Evolutionary conservation across 2,888 invertebrate species (phyloP), one percentile per base, ranked within the genome.

Genomic region (Drosophila diplacantha): DNA sequence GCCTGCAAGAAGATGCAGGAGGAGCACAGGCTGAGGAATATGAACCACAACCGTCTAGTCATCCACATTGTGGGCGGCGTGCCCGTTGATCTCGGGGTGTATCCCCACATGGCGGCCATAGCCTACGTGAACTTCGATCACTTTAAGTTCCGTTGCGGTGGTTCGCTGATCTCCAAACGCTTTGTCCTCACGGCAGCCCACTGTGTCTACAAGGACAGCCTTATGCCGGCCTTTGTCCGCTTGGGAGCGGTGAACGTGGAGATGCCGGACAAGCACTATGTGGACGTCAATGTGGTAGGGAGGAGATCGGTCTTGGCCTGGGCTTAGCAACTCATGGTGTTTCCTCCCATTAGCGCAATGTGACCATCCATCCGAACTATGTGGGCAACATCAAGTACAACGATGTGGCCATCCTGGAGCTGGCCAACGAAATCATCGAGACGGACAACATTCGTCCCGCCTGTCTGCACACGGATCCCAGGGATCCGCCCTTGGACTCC

Each of bases 21-120:
- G 5, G 22, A 47, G 14, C 26, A 22, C 5, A 37, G 16, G 2
- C 9, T 8, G 5, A 20, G n/a, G 11, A 20, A n/a, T 1, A 12
- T 2, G 18, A n/a, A 11, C 20, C 12, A 20, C 9, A 39, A 50
- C 5, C 11, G 32, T 0, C 35, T 86, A 5, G 73, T 77, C 5
- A 41, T 49, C 0, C 86, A 87, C 34, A 87, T 87, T 31, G 58
- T 87, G 7, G 80, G 75, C 5, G 87, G 87, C 3, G 62, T 71
- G 7, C 73, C 75, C 1, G 83, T 85, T 0, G 71, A 69, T 0
- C 47, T 70, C 6, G 86, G 85, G 5, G 72, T 79, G 12, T 88
- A 85, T 69, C 87, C 88, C 1, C 87, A 87, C 53, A 87, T 87
- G 87, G 87, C 73, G 12, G 87, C 81, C 3, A 73, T 87, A 9